Evolutionary conservation across 2,113 vertebrate species (phyloP).

Genomic region (Lophochroa leadbeateri): DNA sequence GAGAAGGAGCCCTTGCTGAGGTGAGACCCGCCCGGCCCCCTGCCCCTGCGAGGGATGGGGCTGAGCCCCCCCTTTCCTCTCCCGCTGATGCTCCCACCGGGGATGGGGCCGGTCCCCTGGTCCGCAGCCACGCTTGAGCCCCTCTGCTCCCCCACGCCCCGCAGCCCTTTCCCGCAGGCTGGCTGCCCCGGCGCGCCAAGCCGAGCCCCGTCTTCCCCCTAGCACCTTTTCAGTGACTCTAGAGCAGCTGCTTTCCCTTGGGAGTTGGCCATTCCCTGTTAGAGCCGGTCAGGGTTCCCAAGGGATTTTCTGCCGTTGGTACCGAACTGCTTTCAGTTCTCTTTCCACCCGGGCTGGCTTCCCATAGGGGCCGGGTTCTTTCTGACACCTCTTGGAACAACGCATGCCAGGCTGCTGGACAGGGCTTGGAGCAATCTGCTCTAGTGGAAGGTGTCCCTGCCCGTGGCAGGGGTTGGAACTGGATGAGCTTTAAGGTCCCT

Average conservation of each 20-base stretch:
- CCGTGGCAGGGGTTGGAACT: not conserved
- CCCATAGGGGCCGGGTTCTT: rapidly evolving
- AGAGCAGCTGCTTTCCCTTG: not conserved
- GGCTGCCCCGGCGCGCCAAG: not conserved
- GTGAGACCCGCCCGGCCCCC: not conserved
- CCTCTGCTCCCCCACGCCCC: not conserved
- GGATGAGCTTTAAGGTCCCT: not conserved
- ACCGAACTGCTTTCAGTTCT: not conserved
- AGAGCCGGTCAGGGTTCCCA: rapidly evolving
- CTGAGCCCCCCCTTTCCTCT: not conserved
- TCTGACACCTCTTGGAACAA: not conserved
- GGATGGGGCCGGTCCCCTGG: not conserved
- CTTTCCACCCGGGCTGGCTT: rapidly evolving
- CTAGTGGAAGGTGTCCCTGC: not conserved
- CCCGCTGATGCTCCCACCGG: not conserved
- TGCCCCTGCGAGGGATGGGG: not conserved
- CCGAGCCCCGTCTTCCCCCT: not conserved
- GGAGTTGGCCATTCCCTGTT: not conserved
- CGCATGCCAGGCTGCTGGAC: not conserved
- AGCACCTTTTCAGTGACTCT: not conserved
- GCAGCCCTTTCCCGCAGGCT: not conserved
- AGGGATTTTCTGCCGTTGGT: not conserved
- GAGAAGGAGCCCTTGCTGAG: slow-evolving; percentile 56
- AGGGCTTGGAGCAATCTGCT: not conserved
- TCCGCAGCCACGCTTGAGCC: not conserved